Base-by-base conservation (phyloP, 2,888 invertebrate genomes). In the Drosophila testacea region DNA sequence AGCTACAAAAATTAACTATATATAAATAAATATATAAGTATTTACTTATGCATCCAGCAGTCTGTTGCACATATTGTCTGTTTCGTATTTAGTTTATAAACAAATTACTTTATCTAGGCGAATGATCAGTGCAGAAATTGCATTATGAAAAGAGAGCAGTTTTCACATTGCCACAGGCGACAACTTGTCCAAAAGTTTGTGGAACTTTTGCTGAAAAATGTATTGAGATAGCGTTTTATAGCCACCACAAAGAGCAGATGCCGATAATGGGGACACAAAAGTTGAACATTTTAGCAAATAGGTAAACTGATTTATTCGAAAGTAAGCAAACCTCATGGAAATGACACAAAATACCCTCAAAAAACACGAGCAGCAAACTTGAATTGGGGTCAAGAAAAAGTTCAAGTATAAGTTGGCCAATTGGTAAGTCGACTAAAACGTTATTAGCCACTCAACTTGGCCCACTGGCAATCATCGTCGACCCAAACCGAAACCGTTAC, bases 211-310 rank as follows among this genome's bases (percentile, higher is more conserved):
- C 56, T 27, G 47, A 44, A 50, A 64, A 59, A 57, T 62, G 27
- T 34, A 44, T 32, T 10, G 38, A 52, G 64, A 60, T 71, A 71
- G 41, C 66, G 22, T 62, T 67, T 63, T 55, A 55, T 47, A 36
- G 54, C 9, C 30, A 56, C 27, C 10, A 51, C 27, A 46, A 65
- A 62, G 7, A 39, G 52, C 48, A 50, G 66, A 62, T 56, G 50
- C 48, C 66, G 74, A 77, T 79, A 80, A 77, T 77, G 67, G 64
- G 46, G 46, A 34, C 42, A 46, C 38, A 64, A 64, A 64, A 77
- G 61, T 62, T 77, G 39, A 79, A 48, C 70, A 69, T 77, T 63
- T 66, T 71, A 42, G 50, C 54, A 56, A 79, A 60, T 55, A 51
- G 57, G 38, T 64, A 69, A 73, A 64, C 61, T 62, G 74, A 74